These are phyloP conservation scores for Cerastis leucographa DNA, from an alignment of 2,888 invertebrate species.

Conservation along the genomic window DNA sequence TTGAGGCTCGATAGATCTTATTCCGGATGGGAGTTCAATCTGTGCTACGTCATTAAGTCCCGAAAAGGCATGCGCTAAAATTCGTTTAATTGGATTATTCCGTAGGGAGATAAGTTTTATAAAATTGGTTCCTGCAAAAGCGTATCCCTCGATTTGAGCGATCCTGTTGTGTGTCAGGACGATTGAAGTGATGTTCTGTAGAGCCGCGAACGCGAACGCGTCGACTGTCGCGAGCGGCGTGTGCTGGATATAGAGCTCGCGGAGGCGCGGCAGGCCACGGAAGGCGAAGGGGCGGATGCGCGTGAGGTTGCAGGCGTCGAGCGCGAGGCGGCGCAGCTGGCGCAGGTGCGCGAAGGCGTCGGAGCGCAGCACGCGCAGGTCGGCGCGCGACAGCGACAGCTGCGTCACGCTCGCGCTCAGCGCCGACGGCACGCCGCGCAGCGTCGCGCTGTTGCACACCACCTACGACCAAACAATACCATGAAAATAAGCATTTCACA, in stretches of 20 bases:
- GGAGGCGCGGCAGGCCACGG: slow-evolving; percentile 94
- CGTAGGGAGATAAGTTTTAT: slow-evolving; percentile 95
- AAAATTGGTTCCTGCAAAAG: slow-evolving; percentile 96
- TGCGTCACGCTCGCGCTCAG: slow-evolving; percentile 95
- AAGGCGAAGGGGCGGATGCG: slow-evolving; percentile 96
- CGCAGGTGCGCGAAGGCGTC: slow-evolving; percentile 96
- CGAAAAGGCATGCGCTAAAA: slow-evolving; percentile 96
- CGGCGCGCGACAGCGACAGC: slow-evolving; percentile 96
- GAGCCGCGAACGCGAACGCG: slow-evolving; percentile 95
- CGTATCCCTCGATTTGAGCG: slow-evolving; percentile 93
- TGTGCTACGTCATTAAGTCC: slow-evolving; percentile 95
- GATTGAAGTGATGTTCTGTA: slow-evolving; percentile 94
- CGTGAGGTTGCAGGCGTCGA: slow-evolving; percentile 97
- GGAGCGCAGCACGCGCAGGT: slow-evolving; percentile 94
- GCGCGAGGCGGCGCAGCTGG: slow-evolving; percentile 94
- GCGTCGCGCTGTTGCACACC: slow-evolving; percentile 96
- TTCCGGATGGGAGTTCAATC: slow-evolving; percentile 95
- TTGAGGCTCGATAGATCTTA: slow-evolving; percentile 93
- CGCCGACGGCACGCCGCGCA: slow-evolving; percentile 94
- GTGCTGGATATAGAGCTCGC: slow-evolving; percentile 95
- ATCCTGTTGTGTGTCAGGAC: slow-evolving; percentile 93
- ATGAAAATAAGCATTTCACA: slow-evolving; percentile 52
- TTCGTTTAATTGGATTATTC: slow-evolving; percentile 95
- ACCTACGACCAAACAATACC: slow-evolving; percentile 91
- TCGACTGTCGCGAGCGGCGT: slow-evolving; percentile 95